Conservation (phyloP, 2,113 vertebrate species). For the Coptodon rendalli region DNA sequence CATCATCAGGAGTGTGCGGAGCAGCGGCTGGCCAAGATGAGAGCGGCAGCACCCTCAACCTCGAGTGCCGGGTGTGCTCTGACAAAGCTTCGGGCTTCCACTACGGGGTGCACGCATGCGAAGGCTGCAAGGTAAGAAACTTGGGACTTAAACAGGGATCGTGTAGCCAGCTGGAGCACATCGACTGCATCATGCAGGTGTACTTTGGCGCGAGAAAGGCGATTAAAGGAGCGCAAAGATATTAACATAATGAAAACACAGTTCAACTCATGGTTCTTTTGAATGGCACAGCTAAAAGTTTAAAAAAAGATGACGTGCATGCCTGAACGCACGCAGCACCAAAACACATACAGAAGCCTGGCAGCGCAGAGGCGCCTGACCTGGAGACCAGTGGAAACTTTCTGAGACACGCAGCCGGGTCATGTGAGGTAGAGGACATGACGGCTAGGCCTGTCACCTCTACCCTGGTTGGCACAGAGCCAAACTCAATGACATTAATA, state of each 20-base stretch:
- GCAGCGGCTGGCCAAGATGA: constrained; percentile 58
- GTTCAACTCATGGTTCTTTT: neutral
- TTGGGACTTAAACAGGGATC: accelerated
- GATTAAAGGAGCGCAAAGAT: neutral
- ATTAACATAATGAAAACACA: neutral
- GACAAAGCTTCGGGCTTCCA: constrained; percentile 97
- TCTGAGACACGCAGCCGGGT: constrained; percentile 5
- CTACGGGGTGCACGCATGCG: constrained; percentile 97
- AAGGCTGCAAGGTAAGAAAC: constrained; percentile 94
- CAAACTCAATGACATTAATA: neutral
- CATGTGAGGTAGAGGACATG: constrained; percentile 37
- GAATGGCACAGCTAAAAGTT: neutral
- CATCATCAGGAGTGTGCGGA: constrained; percentile 74
- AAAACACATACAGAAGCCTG: neutral
- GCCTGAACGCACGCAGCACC: neutral
- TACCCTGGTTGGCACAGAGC: constrained; percentile 30
- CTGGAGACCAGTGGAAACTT: constrained; percentile 49
- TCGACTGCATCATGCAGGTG: neutral
- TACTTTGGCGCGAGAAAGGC: neutral
- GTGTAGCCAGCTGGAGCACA: neutral
- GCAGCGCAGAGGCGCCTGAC: constrained; percentile 14
- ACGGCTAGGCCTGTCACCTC: constrained; percentile 21
- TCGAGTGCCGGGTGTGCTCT: constrained; percentile 91
- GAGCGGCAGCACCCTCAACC: constrained; percentile 68
- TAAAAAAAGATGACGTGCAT: neutral